phyloP scores from a whole-genome alignment of 2,113 vertebrate species.

The Takifugu flavidus region DNA sequence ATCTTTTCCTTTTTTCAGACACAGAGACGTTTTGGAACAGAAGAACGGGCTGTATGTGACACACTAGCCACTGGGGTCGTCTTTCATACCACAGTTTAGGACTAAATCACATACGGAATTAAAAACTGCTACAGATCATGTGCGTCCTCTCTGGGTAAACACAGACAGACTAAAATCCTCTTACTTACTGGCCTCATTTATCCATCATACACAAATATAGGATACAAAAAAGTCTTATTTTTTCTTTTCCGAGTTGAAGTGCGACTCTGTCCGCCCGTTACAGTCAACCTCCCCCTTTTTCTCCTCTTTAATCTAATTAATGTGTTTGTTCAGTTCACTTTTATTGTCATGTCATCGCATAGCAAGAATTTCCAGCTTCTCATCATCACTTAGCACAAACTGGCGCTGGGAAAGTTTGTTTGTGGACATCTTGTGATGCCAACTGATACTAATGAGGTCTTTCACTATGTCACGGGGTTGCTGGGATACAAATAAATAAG shows the following conservation, averaged over 20 bases:
- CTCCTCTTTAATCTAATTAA: constrained; percentile 37
- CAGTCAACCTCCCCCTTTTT: neutral
- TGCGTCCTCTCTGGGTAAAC: no score
- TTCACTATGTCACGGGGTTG: constrained; percentile 37
- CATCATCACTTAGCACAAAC: constrained; percentile 43
- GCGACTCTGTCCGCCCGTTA: neutral
- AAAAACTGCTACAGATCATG: no score
- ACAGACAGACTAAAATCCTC: no score
- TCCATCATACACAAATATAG: no score
- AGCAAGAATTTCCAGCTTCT: constrained; percentile 35
- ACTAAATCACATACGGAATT: no score
- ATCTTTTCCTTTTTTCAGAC: no score
- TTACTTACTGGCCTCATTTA: no score
- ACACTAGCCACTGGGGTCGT: no score
- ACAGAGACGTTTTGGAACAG: no score
- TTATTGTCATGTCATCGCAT: constrained; percentile 31
- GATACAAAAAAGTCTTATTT: no score
- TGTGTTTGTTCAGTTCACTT: constrained; percentile 45
- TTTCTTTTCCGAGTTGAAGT: neutral
- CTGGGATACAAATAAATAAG: constrained; percentile 25
- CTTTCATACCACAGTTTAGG: no score
- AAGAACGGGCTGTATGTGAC: no score
- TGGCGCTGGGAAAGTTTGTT: constrained; percentile 40
- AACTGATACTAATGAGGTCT: constrained; percentile 53
- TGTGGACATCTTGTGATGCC: constrained; percentile 56